phyloP scores from a whole-genome alignment of 1,140 invertebrate genomes.

The Micrasema longulum region DNA sequence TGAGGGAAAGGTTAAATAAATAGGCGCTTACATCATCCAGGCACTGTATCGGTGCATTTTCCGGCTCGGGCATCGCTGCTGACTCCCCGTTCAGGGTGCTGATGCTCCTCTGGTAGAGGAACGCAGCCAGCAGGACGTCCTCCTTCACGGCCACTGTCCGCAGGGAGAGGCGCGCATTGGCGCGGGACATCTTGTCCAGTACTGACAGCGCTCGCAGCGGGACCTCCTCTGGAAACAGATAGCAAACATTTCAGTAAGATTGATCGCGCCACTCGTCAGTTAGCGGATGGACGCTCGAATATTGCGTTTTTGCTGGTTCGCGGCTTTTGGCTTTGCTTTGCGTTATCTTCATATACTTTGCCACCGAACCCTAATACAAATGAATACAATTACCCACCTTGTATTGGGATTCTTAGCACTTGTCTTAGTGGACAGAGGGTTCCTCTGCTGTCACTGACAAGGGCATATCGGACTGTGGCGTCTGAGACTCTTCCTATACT shows the following conservation, averaged over 20 bases:
- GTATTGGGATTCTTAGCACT: no score
- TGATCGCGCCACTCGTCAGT: background rate
- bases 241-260: no score
- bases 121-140: constrained; percentile 38
- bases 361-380: no score
- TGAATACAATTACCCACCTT: no score
- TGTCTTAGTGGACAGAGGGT: background rate
- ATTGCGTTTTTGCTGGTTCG: no score
- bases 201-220: constrained; percentile 24
- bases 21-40: constrained; percentile 25
- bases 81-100: background rate
- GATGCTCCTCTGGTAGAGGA: constrained; percentile 36
- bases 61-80: constrained; percentile 7
- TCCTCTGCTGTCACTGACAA: no score
- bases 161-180: constrained; percentile 36
- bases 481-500: no score
- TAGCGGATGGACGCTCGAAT: no score
- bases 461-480: no score
- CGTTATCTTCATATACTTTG: no score
- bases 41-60: background rate
- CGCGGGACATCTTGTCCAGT: constrained; percentile 35
- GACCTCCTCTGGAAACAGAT: constrained; percentile 13
- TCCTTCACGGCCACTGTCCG: constrained; percentile 3
- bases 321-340: background rate
- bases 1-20: no score